These are phyloP conservation scores for Volucella bombylans DNA, from an alignment of 2,888 invertebrate genomes.

Conservation along the genomic window DNA sequence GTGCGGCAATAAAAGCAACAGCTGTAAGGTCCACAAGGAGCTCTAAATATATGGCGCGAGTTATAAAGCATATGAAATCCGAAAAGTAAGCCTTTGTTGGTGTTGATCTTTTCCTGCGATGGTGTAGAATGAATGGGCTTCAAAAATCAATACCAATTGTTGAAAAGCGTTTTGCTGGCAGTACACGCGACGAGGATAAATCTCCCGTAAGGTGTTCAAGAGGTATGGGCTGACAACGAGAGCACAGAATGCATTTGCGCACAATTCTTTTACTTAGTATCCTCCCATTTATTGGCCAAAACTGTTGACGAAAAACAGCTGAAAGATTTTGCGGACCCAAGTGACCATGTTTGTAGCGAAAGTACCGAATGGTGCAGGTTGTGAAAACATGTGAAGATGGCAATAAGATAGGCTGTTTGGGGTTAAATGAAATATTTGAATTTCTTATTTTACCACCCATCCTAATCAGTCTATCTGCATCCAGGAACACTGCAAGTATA, in stretches of 20 bases:
- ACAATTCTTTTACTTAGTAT: slow-evolving; percentile 16
- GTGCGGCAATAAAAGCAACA: slow-evolving; percentile 37
- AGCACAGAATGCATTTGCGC: not conserved
- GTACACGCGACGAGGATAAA: slow-evolving; percentile 42
- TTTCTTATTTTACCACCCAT: slow-evolving; percentile 10
- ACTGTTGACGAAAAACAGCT: slow-evolving; percentile 11
- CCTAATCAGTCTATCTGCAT: slow-evolving; percentile 4
- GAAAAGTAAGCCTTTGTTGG: slow-evolving; percentile 43
- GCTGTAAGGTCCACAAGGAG: slow-evolving; percentile 43
- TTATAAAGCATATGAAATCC: slow-evolving; percentile 51
- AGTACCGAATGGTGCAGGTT: not conserved
- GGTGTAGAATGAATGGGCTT: slow-evolving; percentile 44
- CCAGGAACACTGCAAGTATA: too few relatives aligned
- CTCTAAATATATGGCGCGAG: slow-evolving; percentile 57
- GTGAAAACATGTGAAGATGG: too few relatives aligned
- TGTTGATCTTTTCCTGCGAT: slow-evolving; percentile 26
- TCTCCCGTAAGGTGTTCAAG: slow-evolving; percentile 54
- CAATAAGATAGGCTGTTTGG: slow-evolving; percentile 11
- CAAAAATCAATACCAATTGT: slow-evolving; percentile 41
- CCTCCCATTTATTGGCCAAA: slow-evolving; percentile 39
- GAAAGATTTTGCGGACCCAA: slow-evolving; percentile 15
- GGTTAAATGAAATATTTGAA: not conserved
- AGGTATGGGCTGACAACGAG: slow-evolving; percentile 7
- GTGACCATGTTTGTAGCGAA: slow-evolving; percentile 19
- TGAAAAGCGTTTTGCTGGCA: slow-evolving; percentile 22